Base-by-base conservation (phyloP, 2,888 invertebrate species). In the Dryadula phaetusa region DNA sequence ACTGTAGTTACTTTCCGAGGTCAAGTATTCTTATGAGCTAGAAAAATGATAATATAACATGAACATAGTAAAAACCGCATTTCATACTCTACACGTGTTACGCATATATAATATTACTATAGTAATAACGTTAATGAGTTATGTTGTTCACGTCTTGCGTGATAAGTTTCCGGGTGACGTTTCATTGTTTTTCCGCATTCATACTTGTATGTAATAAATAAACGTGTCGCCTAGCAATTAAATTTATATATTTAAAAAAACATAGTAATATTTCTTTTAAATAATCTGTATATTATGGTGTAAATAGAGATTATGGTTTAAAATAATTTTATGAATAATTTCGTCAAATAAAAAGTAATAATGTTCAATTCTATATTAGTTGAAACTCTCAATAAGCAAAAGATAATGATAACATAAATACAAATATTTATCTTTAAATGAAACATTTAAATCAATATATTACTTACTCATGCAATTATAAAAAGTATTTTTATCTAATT, bases 101-200 rank as follows among this genome's bases (percentile, higher is more conserved):
- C 7, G 37, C 34, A 54, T 54, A 54, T 54, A 54, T 20, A n/a
- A 54, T 37, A 54, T 54, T n/a, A 54, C 34, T 20, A 10, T n/a
- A 1, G n/a, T 1, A 34, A n/a, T 49, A 49, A 53, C 6, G 12
- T 53, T 37, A 37, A 16, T 37, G 37, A 37, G 37, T n/a, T n/a
- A 37, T n/a, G 20, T 8, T 20, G 14, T 37, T 20, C 22, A n/a
- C 37, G 53, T 54, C 20, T 54, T 34, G 8, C 8, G 14, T 22
- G 49, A 49, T 49, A 49, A 22, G 37, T 20, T 54, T 54, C 54
- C 54, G 37, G 54, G 54, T 54, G 18, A 7, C 7, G n/a, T n/a
- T 20, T 22, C 8, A 22, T 22, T 22, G 22, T 18, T 34, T 37
- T 53, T 28, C 6, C 42, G 8, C 16, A 8, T 16, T 12, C 34